Conservation (phyloP, 2,888 invertebrate genomes). For the Sussaba pulchella region DNA sequence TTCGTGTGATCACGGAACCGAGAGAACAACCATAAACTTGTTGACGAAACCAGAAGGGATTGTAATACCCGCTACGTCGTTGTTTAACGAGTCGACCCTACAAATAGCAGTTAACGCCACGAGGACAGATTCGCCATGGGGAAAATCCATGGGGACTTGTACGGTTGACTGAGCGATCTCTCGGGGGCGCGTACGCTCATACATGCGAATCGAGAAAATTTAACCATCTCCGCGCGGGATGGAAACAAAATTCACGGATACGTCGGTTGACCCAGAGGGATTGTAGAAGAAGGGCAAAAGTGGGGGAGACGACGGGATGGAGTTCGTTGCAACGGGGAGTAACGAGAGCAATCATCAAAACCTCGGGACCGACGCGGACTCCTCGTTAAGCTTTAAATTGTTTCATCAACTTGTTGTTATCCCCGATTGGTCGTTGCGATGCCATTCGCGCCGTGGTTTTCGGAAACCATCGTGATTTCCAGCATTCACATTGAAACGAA, state of each 20-base stretch:
- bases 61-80: conserved; percentile 33
- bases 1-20: neutral
- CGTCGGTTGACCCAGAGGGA: conserved; percentile 59
- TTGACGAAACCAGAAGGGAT: conserved; percentile 14
- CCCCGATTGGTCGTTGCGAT: conserved; percentile 46
- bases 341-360: conserved; percentile 64
- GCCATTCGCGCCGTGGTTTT: neutral
- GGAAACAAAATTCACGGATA: conserved; percentile 25
- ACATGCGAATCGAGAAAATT: conserved; percentile 83
- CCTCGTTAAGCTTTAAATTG: conserved; percentile 83
- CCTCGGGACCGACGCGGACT: conserved; percentile 62
- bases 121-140: conserved; percentile 80
- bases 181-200: conserved; percentile 79
- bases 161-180: conserved; percentile 80
- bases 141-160: conserved; percentile 76
- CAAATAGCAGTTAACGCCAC: conserved; percentile 81
- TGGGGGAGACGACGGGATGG: conserved; percentile 32
- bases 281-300: conserved; percentile 20
- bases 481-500: neutral
- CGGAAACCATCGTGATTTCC: neutral
- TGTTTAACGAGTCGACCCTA: conserved; percentile 67
- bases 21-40: conserved; percentile 11
- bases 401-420: conserved; percentile 83
- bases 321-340: conserved; percentile 42
- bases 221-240: conserved; percentile 67